Base-by-base conservation (phyloP, 2,888 invertebrate genomes). In the Tanytarsus gracilentus region DNA sequence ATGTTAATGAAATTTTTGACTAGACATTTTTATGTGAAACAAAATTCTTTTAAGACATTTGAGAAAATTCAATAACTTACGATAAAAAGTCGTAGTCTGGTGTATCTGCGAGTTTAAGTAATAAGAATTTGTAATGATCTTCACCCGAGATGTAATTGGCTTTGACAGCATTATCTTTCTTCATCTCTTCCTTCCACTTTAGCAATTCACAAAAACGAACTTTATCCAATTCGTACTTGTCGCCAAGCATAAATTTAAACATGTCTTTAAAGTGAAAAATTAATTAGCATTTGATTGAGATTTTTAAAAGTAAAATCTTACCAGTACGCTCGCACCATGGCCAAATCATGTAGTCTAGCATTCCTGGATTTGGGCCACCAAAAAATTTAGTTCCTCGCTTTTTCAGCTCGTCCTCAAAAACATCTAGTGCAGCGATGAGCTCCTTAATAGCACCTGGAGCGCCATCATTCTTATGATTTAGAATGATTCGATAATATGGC, bases 261-360 rank as follows among this genome's bases (percentile, higher is more conserved):
- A 18, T 18, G 23, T 44, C 44, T 44, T 11, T 44, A 44, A 23
- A 44, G n/a, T n/a, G n/a, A 9, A 9, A 44, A 3, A 2, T 14
- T 16, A 3, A 39, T 39, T 39, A 5, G 68, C 63, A 78, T 78
- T 4, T 78, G 69, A 63, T 80, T 70, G 2, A 11, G 2, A 4
- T 33, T 33, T 11, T 4, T 11, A 33, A 2, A 33, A 44, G 18
- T 8, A 18, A 21, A 33, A 44, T 21, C 21, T 18, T 9, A 44
- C 44, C 44, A 4, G 23, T 9, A 9, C 44, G 21, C 70, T 90
- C 90, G 67, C 86, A 80, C 85, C 88, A 90, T 2, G 90, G 90
- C 88, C 88, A 90, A 64, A 90, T 82, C 78, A 89, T 87, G 65
- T 84, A 85, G 70, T 91, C 90, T 56, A 89, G 73, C 78, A 86